Evolutionary conservation across 2,797 vertebrate species (phyloP).

Genomic region (Dermochelys coriacea): DNA sequence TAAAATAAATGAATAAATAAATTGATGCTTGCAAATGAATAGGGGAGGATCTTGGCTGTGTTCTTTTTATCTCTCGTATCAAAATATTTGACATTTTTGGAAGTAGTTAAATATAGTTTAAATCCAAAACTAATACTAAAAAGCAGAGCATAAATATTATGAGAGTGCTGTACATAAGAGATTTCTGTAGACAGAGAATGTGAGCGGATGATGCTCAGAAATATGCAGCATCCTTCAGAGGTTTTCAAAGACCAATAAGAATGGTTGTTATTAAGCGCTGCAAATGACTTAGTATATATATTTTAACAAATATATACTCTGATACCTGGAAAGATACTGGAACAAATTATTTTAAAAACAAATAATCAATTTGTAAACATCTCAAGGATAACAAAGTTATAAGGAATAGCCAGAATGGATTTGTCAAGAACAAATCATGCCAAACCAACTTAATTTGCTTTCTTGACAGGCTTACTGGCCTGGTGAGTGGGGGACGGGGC

Average conservation of each 20-base stretch:
- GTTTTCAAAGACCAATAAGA: background rate
- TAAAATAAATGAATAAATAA: background rate
- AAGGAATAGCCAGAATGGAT: background rate
- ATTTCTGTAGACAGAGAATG: background rate
- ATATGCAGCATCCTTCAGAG: background rate
- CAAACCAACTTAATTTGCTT: background rate
- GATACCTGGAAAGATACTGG: background rate
- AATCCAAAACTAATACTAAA: background rate
- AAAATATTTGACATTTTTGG: background rate
- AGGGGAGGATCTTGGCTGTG: background rate
- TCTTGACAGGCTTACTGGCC: background rate
- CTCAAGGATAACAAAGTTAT: background rate
- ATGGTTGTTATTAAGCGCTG: background rate
- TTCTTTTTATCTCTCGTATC: background rate
- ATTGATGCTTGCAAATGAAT: background rate
- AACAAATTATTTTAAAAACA: background rate
- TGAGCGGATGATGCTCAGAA: background rate
- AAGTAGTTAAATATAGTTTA: background rate
- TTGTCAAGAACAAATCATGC: background rate
- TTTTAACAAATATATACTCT: background rate
- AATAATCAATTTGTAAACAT: background rate
- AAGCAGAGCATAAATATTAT: background rate
- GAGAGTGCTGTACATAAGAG: background rate
- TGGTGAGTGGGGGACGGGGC: background rate
- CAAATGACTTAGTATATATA: fast-evolving